Conservation (phyloP, 2,888 invertebrate species). For the Drosophila maculinotata region DNA sequence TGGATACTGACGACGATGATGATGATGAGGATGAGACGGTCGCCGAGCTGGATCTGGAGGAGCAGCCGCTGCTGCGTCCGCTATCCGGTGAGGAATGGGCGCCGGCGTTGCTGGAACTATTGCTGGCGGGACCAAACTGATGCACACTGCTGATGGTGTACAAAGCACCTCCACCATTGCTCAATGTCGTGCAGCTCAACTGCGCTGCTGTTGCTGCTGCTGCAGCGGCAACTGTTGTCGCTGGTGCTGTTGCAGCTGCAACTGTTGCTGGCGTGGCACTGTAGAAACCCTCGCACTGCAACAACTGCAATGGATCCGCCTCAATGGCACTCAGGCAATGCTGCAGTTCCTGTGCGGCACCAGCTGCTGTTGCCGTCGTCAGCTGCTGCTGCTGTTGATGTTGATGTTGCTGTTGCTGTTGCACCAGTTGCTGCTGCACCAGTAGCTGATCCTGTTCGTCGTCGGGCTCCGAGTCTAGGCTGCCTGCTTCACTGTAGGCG, state of each 20-base stretch:
- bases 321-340: constrained; percentile 75
- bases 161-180: constrained; percentile 84
- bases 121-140: constrained; percentile 82
- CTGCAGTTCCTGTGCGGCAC: constrained; percentile 48
- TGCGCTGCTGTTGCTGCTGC: constrained; percentile 43
- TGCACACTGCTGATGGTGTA: constrained; percentile 83
- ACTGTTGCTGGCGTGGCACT: constrained; percentile 39
- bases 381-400: constrained; percentile 24
- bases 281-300: constrained; percentile 69
- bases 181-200: constrained; percentile 68
- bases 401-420: constrained; percentile 35
- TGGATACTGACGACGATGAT: constrained; percentile 74
- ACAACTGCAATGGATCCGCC: constrained; percentile 73
- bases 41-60: constrained; percentile 65
- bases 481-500: constrained; percentile 88
- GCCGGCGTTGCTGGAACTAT: constrained; percentile 66
- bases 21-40: constrained; percentile 69
- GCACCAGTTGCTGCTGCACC: constrained; percentile 25
- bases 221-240: constrained; percentile 30
- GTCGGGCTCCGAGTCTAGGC: constrained; percentile 86
- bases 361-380: constrained; percentile 27
- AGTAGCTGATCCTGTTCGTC: constrained; percentile 35
- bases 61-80: constrained; percentile 75
- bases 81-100: constrained; percentile 72
- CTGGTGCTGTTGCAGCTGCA: constrained; percentile 35